Conservation (phyloP, 2,113 vertebrate genomes). For the Ctenomys sociabilis region DNA sequence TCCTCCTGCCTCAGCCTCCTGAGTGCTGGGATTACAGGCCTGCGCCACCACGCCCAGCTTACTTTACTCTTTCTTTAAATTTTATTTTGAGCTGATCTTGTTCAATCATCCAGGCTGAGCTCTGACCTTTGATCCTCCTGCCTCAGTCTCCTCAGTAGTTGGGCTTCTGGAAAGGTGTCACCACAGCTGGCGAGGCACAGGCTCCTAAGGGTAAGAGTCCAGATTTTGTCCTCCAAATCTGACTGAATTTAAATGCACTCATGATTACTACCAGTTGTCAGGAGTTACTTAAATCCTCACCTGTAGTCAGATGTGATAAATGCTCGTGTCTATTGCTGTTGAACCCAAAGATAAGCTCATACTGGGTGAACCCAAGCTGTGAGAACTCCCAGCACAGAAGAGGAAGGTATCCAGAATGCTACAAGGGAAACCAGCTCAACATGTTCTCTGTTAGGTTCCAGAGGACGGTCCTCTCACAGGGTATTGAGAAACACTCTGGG, state of each 20-base stretch:
- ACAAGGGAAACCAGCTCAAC: background rate
- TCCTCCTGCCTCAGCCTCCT: background rate
- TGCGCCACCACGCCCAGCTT: background rate
- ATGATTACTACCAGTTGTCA: background rate
- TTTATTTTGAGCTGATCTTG: background rate
- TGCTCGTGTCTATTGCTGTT: background rate
- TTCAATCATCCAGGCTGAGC: background rate
- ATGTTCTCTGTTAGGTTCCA: background rate
- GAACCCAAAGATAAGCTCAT: background rate
- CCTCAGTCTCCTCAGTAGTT: background rate
- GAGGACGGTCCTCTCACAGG: background rate
- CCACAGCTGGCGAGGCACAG: background rate
- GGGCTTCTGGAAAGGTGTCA: background rate
- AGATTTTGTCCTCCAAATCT: constrained; percentile 5
- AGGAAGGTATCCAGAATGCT: background rate
- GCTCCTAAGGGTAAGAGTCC: background rate
- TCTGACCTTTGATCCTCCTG: background rate
- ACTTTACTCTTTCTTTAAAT: background rate
- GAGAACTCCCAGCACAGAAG: background rate
- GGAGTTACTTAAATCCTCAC: constrained; percentile 2
- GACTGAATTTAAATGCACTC: background rate
- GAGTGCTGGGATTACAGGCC: background rate
- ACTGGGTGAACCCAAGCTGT: background rate
- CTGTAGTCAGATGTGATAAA: background rate
- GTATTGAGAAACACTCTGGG: background rate